Base-by-base conservation (phyloP, 2,113 vertebrate species). In the Microcebus jonahi region DNA sequence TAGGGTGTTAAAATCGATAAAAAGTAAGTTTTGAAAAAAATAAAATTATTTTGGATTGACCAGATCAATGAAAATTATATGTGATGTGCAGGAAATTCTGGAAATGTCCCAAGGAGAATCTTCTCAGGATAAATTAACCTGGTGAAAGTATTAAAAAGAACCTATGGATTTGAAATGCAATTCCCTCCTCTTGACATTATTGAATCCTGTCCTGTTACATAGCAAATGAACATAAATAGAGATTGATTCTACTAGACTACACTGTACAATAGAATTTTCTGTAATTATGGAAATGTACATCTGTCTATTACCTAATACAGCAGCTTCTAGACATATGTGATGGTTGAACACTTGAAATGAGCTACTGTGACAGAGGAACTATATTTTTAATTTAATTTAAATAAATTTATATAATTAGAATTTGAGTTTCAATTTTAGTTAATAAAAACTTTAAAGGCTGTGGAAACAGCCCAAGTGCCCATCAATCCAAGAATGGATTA, bases 361-460 rank as follows among this genome's bases (percentile, higher is more conserved):
- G 42, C 53, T 84, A 36, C 2, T 53, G 29, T 75, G 7, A 31
- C 4, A 17, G 31, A 70, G 29, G 20, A 48, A 93, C 0, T 61
- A 8, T 82, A 59, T 45, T 71, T 83, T 65, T 91, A 21, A 45
- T 25, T 36, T 48, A 89, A 75, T 79, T 73, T 42, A 92, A 93
- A 45, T 89, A 73, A 65, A 68, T 65, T 13, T 45, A 53, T 63
- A n/a, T n/a, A 86, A 86, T 82, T n/a, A 83, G 70, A 70, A 73
- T 71, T 63, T 76, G 61, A 29, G 9, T 59, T 77, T 92, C 20
- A 86, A 68, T 14, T 75, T 73, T 76, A 61, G 13, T 27, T 80
- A 59, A 57, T 12, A 39, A 82, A 83, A 88, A 82, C 0, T 88
- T 86, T 65, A 57, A 55, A n/a, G n/a, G n/a, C n/a, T n/a, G n/a